Conservation (phyloP, 2,888 invertebrate genomes). For the Acanthosepion lycidas region DNA sequence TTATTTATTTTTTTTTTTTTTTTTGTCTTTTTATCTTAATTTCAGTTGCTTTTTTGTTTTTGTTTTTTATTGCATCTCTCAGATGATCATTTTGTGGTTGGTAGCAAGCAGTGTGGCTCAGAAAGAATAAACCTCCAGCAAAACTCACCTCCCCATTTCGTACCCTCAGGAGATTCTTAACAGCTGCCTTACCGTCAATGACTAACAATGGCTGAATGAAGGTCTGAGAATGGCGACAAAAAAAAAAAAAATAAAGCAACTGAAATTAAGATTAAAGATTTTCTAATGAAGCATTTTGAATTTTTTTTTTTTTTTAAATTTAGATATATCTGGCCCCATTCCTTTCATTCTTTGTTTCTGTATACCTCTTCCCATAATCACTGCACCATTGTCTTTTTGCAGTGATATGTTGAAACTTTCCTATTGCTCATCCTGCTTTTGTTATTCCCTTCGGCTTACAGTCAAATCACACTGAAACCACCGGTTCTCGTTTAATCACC, state of each 20-base stretch:
- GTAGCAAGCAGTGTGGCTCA: neutral
- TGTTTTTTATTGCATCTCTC: neutral
- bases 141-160: neutral
- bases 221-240: neutral
- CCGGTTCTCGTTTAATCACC: too few relatives aligned
- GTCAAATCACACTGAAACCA: too few relatives aligned
- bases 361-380: neutral
- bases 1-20: neutral
- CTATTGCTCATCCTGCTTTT: neutral
- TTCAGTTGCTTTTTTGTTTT: neutral
- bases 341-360: neutral
- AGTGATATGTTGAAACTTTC: neutral
- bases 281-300: too few relatives aligned
- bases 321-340: neutral
- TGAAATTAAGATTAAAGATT: neutral
- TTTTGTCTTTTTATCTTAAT: neutral
- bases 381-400: neutral
- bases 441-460: too few relatives aligned
- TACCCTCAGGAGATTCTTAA: neutral
- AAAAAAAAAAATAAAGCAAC: too few relatives aligned
- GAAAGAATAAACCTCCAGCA: neutral
- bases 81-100: neutral
- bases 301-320: too few relatives aligned
- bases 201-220: neutral
- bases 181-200: neutral